Base-by-base conservation (phyloP, 2,888 invertebrate species). In the Metacarcinus magister region DNA sequence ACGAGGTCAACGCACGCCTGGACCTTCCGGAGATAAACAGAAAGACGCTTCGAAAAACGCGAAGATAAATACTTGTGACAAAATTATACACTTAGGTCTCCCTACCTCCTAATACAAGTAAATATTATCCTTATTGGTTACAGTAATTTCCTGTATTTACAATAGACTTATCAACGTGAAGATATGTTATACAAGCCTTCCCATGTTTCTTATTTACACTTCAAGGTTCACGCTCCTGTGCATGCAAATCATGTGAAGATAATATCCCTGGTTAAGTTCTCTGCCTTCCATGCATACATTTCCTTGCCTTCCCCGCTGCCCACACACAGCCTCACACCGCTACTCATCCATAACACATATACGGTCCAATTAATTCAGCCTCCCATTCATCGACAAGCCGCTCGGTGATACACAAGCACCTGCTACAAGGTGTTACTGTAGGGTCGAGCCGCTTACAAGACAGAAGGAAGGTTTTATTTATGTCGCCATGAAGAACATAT, bases 301-400 rank as follows among this genome's bases (percentile, higher is more conserved):
- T 10, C 8, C 10, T 75, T 28, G 4, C 28, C 75, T n/a, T 28
- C 8, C 8, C 28, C 67, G 0, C n/a, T 10, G 28, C 75, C 75
- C 28, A 75, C 75, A 75, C 75, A 28, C 75, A 28, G 28, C 28
- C 10, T 28, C 75, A 28, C n/a, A 19, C 60, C 23, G 60, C 60
- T 60, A 75, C 75, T 75, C 23, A 75, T 75, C 75, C 28, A 75
- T 75, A 75, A n/a, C n/a, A 75, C 28, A 75, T 28, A 75, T n/a
- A n/a, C 75, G 28, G 10, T 75, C 28, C 75, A 75, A 75, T 75
- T 75, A 75, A 75, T 75, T n/a, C 75, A 75, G 75, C 75, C n/a
- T 75, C 28, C 75, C 75, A 28, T 75, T 75, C 75, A 75, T 75
- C 8, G 28, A 10, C 28, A 28, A 28, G 10, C 7, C 28, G 28